Percentiles rank a stretch among this genome's conserved stretches.
These are phyloP conservation scores for Netelia melanura DNA, from an alignment of 2,888 invertebrate genomes.

Conservation along the genomic window DNA sequence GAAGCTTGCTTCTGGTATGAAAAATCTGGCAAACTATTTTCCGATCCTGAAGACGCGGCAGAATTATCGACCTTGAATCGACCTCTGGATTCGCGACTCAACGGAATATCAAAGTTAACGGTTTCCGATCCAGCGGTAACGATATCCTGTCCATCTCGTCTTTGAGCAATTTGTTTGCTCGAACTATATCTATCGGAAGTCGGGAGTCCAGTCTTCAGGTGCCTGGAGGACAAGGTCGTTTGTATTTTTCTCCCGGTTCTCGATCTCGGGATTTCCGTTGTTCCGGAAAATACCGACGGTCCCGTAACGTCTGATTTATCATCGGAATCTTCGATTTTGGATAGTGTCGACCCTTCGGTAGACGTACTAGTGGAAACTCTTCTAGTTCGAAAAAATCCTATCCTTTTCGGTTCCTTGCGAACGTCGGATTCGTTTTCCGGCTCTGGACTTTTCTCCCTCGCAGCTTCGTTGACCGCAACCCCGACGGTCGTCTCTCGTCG, in stretches of 20 bases:
- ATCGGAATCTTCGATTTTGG: conserved; percentile 23
- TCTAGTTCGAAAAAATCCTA: conserved; percentile 53
- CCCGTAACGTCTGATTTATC: conserved; percentile 65
- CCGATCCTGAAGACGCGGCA: conserved; percentile 30
- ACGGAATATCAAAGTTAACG: conserved; percentile 75
- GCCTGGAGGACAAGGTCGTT: conserved; percentile 69
- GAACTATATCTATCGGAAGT: conserved; percentile 64
- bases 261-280: conserved; percentile 71
- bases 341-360: conserved; percentile 7
- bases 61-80: conserved; percentile 44
- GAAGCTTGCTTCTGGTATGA: neutral
- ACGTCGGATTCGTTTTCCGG: conserved; percentile 23
- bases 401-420: conserved; percentile 43
- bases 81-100: conserved; percentile 63
- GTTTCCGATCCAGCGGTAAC: conserved; percentile 75
- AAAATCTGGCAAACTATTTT: conserved; percentile 1
- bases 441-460: neutral
- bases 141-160: conserved; percentile 14
- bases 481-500: neutral
- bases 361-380: conserved; percentile 22
- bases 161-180: conserved; percentile 9
- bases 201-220: conserved; percentile 70
- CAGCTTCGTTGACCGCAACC: neutral
- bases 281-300: conserved; percentile 67
- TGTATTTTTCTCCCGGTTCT: conserved; percentile 80